Evolutionary conservation across 53 echinoderm and acorn worm genomes (phyloP).

Genomic region (Holothuria leucospilota): DNA sequence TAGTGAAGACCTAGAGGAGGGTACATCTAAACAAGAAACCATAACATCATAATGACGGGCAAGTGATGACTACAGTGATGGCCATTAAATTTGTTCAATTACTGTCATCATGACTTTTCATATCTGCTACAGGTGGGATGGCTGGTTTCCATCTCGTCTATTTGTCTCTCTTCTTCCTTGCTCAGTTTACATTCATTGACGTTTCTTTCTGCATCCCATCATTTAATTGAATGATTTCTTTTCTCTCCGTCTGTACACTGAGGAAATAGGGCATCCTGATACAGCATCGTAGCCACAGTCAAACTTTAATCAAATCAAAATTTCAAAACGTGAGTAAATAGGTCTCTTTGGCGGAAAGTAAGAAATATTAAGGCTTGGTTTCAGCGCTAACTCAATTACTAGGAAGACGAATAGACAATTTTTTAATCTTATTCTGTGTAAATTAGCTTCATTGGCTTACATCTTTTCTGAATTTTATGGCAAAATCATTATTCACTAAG

Average conservation of each 20-base stretch:
- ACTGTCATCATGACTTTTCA: too few relatives aligned
- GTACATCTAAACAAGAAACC: too few relatives aligned
- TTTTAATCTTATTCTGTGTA: conserved; percentile 30
- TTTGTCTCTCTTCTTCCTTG: too few relatives aligned
- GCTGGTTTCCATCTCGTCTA: too few relatives aligned
- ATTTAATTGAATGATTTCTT: conserved; percentile 45
- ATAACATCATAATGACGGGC: too few relatives aligned
- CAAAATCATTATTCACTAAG: conserved; percentile 26
- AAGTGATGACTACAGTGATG: too few relatives aligned
- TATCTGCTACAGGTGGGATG: too few relatives aligned
- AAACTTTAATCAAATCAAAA: conserved; percentile 39
- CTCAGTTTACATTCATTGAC: too few relatives aligned
- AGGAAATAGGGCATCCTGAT: conserved; percentile 45
- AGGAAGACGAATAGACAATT: conserved; percentile 13
- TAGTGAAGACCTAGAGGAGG: too few relatives aligned
- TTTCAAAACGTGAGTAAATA: conserved; percentile 35
- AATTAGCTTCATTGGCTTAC: conserved; percentile 41
- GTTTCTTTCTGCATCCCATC: too few relatives aligned
- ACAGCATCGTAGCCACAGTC: conserved; percentile 15
- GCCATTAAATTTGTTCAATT: too few relatives aligned
- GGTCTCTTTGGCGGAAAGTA: conserved; percentile 13
- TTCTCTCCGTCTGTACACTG: conserved; percentile 6
- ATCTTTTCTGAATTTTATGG: conserved; percentile 5
- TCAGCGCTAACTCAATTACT: conserved; percentile 27
- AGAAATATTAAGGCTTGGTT: conserved; percentile 37